Evolutionary conservation across 1,140 invertebrate species (phyloP), one percentile per base, ranked within the genome.

Genomic region (Lordiphosa mommai): DNA sequence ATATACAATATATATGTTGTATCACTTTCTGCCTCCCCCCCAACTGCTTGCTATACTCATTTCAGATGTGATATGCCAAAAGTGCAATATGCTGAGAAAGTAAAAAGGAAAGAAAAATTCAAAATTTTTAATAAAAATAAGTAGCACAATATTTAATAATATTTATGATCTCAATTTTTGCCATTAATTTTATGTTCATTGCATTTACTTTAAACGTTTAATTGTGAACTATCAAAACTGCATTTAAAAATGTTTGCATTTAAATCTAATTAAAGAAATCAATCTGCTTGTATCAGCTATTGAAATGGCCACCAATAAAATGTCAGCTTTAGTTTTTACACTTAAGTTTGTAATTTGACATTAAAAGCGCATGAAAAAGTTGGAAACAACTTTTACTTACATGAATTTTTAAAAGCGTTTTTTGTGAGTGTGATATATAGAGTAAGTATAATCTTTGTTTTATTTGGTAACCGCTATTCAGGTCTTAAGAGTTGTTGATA

Each of bases 31-130:
- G 61, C 16, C 38, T 44, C 43, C 6, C 6, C 23, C 6, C 23
- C 5, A 27, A 27, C 23, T 27, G 71, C 71, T 73, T 74, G 60
- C 60, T 60, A 61, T 57, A 61, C 60, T 71, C 43, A 63, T 65
- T 71, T 76, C 36, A 30, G 33, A 71, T 80, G 76, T 84, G 77
- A 80, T 80, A 82, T 47, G 66, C 66, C 56, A 36, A 29, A 52
- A 47, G 57, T 48, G 56, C 64, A 73, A 53, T 79, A 30, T 30
- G 23, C 29, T 53, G 16, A 44, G 32, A 7, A 17, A 44, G 6
- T 37, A 33, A 5, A 34, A 48, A 12, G 32, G 6, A 29, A 14
- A 53, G 4, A 40, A 14, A 50, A 30, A 41, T 52, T 67, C 49
- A 8, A 43, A 77, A 56, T 44, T 30, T 6, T 16, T 58, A 56